Percentiles rank a stretch among this genome's conserved stretches.
These are phyloP conservation scores for Phoxinus phoxinus DNA, from an alignment of 2,113 vertebrate genomes.

Conservation along the genomic window DNA sequence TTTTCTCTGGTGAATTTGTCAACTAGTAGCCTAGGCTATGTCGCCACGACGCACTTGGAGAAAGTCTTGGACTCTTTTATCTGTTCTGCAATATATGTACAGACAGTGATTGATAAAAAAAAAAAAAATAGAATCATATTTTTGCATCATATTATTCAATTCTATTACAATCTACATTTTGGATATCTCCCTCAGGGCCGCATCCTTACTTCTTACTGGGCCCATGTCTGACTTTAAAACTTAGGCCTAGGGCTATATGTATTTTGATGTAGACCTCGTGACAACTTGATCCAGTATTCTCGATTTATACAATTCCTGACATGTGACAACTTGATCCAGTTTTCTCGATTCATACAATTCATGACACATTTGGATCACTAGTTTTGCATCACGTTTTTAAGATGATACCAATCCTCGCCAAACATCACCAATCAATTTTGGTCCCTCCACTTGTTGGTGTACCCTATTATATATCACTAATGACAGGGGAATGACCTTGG, in stretches of 20 bases:
- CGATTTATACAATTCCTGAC: background rate
- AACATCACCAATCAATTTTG: background rate
- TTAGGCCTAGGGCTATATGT: no score
- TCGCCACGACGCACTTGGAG: no score
- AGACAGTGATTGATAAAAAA: no score
- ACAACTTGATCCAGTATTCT: background rate
- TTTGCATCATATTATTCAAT: no score
- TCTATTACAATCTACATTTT: background rate
- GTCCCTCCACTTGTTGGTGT: background rate
- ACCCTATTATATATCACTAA: background rate
- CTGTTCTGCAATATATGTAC: no score
- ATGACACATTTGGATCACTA: background rate
- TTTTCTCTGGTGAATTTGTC: background rate
- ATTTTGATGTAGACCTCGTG: background rate
- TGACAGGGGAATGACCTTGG: background rate
- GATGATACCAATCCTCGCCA: background rate
- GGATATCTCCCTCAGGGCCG: background rate
- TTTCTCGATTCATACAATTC: background rate
- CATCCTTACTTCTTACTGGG: no score
- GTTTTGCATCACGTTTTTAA: background rate
- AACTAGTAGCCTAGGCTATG: no score
- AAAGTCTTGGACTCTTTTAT: no score
- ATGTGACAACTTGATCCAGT: background rate
- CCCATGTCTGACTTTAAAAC: background rate
- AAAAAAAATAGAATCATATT: no score